Evolutionary conservation across 2,113 vertebrate genomes (phyloP).

Genomic region (rat (Rattus norvegicus)): DNA sequence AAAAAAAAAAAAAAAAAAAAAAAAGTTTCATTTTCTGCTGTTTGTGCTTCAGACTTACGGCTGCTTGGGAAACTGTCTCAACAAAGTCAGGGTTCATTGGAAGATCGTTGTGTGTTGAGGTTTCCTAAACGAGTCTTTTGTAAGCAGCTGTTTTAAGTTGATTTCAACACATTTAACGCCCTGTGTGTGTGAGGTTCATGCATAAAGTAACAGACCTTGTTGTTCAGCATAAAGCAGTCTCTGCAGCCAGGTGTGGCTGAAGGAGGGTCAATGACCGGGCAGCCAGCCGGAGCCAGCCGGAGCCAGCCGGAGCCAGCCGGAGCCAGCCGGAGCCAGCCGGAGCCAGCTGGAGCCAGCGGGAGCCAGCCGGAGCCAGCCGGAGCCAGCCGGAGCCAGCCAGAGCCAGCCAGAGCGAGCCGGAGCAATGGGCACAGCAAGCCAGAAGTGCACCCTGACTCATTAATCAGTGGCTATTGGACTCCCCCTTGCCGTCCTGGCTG

Average conservation of each 20-base stretch:
- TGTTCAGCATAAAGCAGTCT: background rate
- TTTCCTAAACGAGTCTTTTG: background rate
- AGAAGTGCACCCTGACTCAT: background rate
- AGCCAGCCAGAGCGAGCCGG: background rate
- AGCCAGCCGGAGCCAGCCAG: too few species aligned
- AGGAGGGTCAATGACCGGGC: background rate
- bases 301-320: background rate
- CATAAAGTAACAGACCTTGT: too few species aligned
- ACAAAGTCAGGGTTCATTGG: background rate
- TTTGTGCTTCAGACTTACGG: background rate
- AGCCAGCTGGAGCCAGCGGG: background rate
- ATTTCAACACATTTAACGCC: background rate
- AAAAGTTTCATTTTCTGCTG: background rate
- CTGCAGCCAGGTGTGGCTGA: background rate
- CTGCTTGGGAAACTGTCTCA: background rate
- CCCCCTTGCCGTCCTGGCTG: background rate
- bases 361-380: too few species aligned
- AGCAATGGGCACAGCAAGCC: background rate
- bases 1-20: background rate
- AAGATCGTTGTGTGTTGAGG: background rate
- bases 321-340: background rate
- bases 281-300: background rate
- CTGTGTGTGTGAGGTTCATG: background rate
- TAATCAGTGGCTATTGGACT: background rate
- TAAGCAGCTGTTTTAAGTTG: background rate